phyloP scores from a whole-genome alignment of 2,888 invertebrate genomes.

The Punctoribates punctum region DNA sequence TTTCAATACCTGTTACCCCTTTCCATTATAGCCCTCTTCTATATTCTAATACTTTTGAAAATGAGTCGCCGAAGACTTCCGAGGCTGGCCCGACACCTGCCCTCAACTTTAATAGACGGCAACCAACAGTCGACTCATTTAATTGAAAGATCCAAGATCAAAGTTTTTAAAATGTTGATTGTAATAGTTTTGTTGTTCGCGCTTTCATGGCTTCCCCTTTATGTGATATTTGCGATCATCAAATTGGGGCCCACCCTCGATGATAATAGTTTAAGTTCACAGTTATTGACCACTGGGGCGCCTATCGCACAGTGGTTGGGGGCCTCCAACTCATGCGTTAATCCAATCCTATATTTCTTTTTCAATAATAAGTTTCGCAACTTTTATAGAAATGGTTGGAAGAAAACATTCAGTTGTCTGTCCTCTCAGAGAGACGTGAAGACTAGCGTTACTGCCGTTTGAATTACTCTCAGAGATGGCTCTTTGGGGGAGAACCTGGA shows the following conservation, averaged over 20 bases:
- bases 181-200: slow-evolving; percentile 54
- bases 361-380: slow-evolving; percentile 85
- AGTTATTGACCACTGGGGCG: slow-evolving; percentile 58
- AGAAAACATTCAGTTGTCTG: slow-evolving; percentile 38
- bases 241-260: slow-evolving; percentile 49
- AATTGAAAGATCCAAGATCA: slow-evolving; percentile 48
- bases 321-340: slow-evolving; percentile 89
- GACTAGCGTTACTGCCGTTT: slow-evolving; percentile 34
- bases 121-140: slow-evolving; percentile 47
- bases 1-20: slow-evolving; percentile 49
- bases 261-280: slow-evolving; percentile 44
- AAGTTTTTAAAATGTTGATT: slow-evolving; percentile 53
- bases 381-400: slow-evolving; percentile 38
- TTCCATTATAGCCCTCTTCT: slow-evolving; percentile 48
- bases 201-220: slow-evolving; percentile 54
- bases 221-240: slow-evolving; percentile 51
- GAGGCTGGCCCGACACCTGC: slow-evolving; percentile 52
- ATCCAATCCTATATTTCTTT: slow-evolving; percentile 88
- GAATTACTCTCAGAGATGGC: too few relatives aligned
- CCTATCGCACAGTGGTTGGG: slow-evolving; percentile 81
- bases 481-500: too few relatives aligned
- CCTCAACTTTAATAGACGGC: slow-evolving; percentile 46
- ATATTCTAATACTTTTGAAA: slow-evolving; percentile 50
- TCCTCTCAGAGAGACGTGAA: slow-evolving; percentile 13
- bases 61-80: slow-evolving; percentile 55